A percentile compares a stretch with the other conserved stretches of the same genome.
phyloP scores from a whole-genome alignment of 1,140 invertebrate species.

The Drosophila eugracilis region DNA sequence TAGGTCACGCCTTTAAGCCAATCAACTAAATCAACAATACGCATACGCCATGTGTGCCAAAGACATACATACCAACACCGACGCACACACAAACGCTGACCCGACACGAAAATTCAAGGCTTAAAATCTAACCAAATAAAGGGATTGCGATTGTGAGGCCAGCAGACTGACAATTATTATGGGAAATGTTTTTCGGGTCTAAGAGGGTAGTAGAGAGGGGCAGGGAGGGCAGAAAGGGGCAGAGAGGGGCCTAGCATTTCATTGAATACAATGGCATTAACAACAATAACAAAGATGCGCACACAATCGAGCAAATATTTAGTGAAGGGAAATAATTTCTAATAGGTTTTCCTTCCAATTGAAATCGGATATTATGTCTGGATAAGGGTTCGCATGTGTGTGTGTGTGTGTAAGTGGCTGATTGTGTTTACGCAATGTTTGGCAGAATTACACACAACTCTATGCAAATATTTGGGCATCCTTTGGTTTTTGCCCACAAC shows the following conservation, averaged over 20 bases:
- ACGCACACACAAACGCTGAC: slow-evolving; percentile 24
- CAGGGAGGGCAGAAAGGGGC: no score
- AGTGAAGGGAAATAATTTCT: slow-evolving; percentile 75
- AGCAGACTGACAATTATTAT: slow-evolving; percentile 45
- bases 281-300: slow-evolving; percentile 46
- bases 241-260: no score
- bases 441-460: slow-evolving; percentile 41
- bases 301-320: slow-evolving; percentile 69
- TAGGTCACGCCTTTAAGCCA: slow-evolving; percentile 65
- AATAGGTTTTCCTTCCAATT: slow-evolving; percentile 77
- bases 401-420: slow-evolving; percentile 19
- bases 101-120: slow-evolving; percentile 63
- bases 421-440: slow-evolving; percentile 56
- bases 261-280: slow-evolving; percentile 59
- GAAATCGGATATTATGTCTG: slow-evolving; percentile 69
- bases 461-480: slow-evolving; percentile 46
- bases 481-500: slow-evolving; percentile 32
- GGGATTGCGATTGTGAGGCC: slow-evolving; percentile 17
- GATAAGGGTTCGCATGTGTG: slow-evolving; percentile 11
- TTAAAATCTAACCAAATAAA: slow-evolving; percentile 53
- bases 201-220: no score
- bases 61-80: slow-evolving; percentile 9
- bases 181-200: slow-evolving; percentile 51
- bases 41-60: slow-evolving; percentile 63
- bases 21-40: slow-evolving; percentile 77